phyloP scores from a whole-genome alignment of 2,113 vertebrate genomes.

The Cnemophilus loriae region DNA sequence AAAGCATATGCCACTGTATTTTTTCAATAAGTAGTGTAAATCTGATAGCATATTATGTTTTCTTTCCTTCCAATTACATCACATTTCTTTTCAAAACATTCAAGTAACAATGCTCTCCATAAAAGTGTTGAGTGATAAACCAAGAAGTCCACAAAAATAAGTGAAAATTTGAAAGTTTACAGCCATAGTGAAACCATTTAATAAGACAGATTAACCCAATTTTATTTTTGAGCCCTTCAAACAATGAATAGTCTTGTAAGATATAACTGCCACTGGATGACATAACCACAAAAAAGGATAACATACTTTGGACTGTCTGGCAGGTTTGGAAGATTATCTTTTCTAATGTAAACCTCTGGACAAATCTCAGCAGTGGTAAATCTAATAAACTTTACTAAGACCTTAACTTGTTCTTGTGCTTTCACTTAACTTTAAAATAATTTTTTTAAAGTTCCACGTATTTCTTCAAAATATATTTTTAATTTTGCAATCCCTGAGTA shows the following conservation, averaged over 20 bases:
- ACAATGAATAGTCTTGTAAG: conserved; percentile 21
- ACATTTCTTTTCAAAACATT: background rate
- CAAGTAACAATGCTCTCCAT: background rate
- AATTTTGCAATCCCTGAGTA: background rate
- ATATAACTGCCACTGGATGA: conserved; percentile 16
- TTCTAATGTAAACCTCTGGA: background rate
- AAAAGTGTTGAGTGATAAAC: background rate
- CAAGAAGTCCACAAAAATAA: background rate
- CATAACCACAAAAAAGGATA: conserved; percentile 47
- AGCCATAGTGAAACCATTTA: background rate
- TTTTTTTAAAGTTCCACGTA: background rate
- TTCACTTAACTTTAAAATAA: background rate
- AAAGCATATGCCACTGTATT: background rate
- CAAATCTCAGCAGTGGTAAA: conserved; percentile 18
- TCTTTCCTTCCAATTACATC: background rate
- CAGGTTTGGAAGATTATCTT: conserved; percentile 53
- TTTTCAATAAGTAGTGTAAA: background rate
- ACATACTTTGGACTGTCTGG: background rate
- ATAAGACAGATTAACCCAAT: conserved; percentile 34
- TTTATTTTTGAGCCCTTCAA: conserved; percentile 11
- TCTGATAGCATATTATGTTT: background rate
- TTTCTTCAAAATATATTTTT: background rate
- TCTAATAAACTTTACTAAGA: conserved; percentile 41
- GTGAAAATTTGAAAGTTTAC: background rate
- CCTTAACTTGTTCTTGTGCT: conserved; percentile 3